A percentile compares a stretch with the other conserved stretches of the same genome.
These are phyloP conservation scores for Dendrocincla fuliginosa DNA, from an alignment of 2,797 vertebrate species.

Conservation along the genomic window DNA sequence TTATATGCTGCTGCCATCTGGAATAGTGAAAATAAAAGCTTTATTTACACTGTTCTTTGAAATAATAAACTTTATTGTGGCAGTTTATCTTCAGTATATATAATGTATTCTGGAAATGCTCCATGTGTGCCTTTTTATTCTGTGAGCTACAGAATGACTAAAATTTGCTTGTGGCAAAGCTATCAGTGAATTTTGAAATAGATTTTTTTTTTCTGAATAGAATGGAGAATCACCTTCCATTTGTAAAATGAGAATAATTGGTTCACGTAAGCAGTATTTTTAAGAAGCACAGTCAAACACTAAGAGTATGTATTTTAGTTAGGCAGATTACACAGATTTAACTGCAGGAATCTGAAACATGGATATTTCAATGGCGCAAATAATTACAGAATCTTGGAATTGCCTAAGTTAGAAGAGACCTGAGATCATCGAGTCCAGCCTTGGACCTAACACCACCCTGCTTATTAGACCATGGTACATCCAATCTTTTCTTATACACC, in stretches of 20 bases:
- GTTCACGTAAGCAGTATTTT: neutral
- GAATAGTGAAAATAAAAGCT: conserved; percentile 70
- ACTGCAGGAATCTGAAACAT: neutral
- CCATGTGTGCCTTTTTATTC: conserved; percentile 48
- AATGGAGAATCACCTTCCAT: neutral
- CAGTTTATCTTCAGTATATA: conserved; percentile 35
- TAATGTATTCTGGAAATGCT: conserved; percentile 40
- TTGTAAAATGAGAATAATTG: neutral
- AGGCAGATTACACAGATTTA: neutral
- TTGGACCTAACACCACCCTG: too few species aligned
- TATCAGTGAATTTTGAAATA: conserved; percentile 9
- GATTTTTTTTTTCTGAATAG: neutral
- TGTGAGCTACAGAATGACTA: conserved; percentile 18
- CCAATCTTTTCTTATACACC: too few species aligned
- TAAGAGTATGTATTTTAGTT: neutral
- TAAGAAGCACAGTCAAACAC: neutral
- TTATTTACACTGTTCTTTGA: conserved; percentile 70
- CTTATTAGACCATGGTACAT: too few species aligned
- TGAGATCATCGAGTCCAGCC: too few species aligned
- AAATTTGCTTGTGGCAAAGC: conserved; percentile 36
- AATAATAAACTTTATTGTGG: conserved; percentile 57
- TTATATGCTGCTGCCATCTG: conserved; percentile 67
- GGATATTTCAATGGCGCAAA: neutral
- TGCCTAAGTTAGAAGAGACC: too few species aligned
- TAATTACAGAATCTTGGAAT: neutral